These are phyloP conservation scores for Pangasius sanitwongsei DNA, from an alignment of 2,797 vertebrate genomes.

Conservation along the genomic window DNA sequence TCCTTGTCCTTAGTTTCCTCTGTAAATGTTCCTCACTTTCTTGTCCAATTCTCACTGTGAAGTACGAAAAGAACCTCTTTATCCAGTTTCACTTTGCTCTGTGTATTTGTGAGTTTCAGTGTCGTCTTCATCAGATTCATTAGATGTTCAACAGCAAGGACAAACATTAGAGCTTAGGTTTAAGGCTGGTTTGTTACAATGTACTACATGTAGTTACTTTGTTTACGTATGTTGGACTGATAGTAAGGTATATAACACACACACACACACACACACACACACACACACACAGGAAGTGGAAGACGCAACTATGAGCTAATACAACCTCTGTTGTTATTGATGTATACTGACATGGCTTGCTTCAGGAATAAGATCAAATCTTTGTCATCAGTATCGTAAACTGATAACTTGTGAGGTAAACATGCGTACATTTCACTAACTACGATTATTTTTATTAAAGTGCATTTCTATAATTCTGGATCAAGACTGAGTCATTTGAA, in stretches of 20 bases:
- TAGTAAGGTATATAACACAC: not conserved
- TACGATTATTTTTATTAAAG: too few relatives aligned
- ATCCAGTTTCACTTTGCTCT: not conserved
- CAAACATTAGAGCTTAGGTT: not conserved
- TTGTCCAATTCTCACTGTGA: not conserved
- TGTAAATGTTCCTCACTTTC: not conserved
- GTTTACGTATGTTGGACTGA: not conserved
- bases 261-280: too few relatives aligned
- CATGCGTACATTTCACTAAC: too few relatives aligned
- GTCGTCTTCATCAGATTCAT: not conserved
- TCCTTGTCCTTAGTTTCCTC: not conserved
- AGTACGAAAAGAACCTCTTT: not conserved
- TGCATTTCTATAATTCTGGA: not conserved
- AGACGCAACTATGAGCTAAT: too few relatives aligned
- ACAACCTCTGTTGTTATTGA: not conserved
- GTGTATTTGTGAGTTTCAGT: not conserved
- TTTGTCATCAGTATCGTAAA: too few relatives aligned
- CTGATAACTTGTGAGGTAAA: too few relatives aligned
- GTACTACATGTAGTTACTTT: not conserved
- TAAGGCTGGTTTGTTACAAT: not conserved
- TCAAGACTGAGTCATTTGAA: not conserved
- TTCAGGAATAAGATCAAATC: not conserved
- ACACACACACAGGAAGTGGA: too few relatives aligned
- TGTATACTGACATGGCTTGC: not conserved
- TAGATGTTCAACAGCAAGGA: not conserved